Base-by-base conservation (phyloP, 2,113 vertebrate species). In the Emberiza fucata region DNA sequence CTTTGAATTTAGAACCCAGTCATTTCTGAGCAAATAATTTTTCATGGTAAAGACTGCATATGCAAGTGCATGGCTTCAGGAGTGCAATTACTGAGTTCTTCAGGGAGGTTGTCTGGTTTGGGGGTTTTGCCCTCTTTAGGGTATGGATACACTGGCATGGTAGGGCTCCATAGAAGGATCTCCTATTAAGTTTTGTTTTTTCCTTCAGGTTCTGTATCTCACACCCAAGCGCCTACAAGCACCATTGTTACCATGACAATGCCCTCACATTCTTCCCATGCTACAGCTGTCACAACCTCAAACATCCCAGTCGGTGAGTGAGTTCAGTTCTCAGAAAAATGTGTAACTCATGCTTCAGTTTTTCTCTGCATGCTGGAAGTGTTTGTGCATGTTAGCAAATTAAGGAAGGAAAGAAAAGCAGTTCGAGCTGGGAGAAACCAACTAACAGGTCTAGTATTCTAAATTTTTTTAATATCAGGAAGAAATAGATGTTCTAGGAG, bases 241-340 rank as follows among this genome's bases (percentile, higher is more conserved):
- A 98, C 99, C 56, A 99, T 99, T 96, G 99, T 99, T 91, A 99
- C 99, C 90, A 99, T 99, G 99, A 98, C 99, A 15, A 98, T 99
- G 99, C 98, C 99, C n/a, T 99, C 99, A 14, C 99, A 99, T 98
- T 99, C 99, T 79, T 99, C 99, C 84, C 99, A 99, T 91, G 98
- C 99, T 81, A 99, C 99, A 44, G 99, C 99, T 77, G 99, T 99
- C 81, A 99, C 99, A 22, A 99, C 99, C 92, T 99, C 99, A 35
- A 98, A 99, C 92, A 99, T 99, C 97, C 99, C 99, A 47, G 99
- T 99, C 71, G 99, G 99, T 99, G 95, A 98, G 99, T 98, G 60
- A 42, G 40, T 48, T 64, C 59, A 80, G 27, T 63, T 91, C 68
- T 48, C 50, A 57, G 65, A 53, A 23, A n/a, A 91, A 23, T 5